Conservation (phyloP, 1,140 invertebrate genomes). For the Lasaia peninsularis region DNA sequence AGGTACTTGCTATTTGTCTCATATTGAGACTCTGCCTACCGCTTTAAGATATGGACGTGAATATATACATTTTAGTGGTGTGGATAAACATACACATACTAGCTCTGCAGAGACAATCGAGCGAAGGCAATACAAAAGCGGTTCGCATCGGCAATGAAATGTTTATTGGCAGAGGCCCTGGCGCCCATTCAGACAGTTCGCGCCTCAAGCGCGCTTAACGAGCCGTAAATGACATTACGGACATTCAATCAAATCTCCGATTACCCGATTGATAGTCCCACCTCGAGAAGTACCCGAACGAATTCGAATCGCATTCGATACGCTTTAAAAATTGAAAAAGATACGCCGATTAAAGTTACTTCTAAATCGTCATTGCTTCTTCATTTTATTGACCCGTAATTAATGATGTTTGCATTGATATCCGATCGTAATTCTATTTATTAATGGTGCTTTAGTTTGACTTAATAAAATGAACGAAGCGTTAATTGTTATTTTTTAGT, state of each 20-base stretch:
- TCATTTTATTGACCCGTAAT: neutral
- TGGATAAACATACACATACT: too few relatives aligned
- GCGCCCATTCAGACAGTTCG: slow-evolving; percentile 32
- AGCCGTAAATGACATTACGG: slow-evolving; percentile 55
- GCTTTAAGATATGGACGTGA: too few relatives aligned
- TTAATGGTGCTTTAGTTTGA: too few relatives aligned
- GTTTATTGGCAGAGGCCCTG: slow-evolving; percentile 50
- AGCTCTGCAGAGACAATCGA: neutral
- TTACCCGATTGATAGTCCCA: slow-evolving; percentile 40
- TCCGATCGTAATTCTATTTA: neutral
- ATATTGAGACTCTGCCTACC: too few relatives aligned
- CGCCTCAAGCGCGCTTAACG: slow-evolving; percentile 54
- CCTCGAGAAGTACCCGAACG: slow-evolving; percentile 31
- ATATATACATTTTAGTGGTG: too few relatives aligned
- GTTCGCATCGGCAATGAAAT: slow-evolving; percentile 40
- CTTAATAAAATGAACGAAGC: too few relatives aligned
- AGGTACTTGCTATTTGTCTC: too few relatives aligned
- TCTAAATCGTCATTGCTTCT: slow-evolving; percentile 31
- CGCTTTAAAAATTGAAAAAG: slow-evolving; percentile 25
- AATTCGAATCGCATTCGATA: slow-evolving; percentile 38
- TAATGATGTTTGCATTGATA: neutral
- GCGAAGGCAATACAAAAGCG: slow-evolving; percentile 20
- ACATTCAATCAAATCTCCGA: slow-evolving; percentile 58
- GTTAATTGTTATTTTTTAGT: too few relatives aligned
- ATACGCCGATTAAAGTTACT: slow-evolving; percentile 35